phyloP scores from a whole-genome alignment of 2,797 vertebrate species.

The Gadopsis bispinosus region DNA sequence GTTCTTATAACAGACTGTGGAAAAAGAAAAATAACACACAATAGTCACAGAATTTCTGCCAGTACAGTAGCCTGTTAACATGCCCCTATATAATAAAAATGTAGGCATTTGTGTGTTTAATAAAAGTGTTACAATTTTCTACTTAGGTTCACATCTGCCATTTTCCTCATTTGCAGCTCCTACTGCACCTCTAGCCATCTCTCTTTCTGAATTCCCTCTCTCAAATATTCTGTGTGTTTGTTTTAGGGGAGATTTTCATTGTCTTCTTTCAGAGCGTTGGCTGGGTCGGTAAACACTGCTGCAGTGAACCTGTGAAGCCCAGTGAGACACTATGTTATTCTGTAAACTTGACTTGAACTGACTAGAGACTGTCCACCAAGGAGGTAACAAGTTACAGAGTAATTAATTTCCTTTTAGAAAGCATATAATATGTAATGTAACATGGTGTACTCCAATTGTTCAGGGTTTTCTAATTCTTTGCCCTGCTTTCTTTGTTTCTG shows the following conservation, averaged over 20 bases:
- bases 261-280: not conserved
- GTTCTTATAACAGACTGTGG: no score
- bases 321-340: not conserved
- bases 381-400: not conserved
- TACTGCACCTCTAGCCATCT: not conserved
- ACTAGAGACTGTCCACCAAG: not conserved
- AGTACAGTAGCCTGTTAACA: not conserved
- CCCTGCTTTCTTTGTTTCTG: constrained; percentile 50
- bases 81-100: not conserved
- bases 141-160: not conserved
- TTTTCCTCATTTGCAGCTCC: constrained; percentile 19
- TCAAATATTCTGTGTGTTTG: not conserved
- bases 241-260: not conserved
- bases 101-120: not conserved
- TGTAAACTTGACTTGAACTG: constrained; percentile 8
- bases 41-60: not conserved
- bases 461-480: constrained; percentile 18
- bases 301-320: not conserved
- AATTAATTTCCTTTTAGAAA: constrained; percentile 26
- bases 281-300: not conserved
- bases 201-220: not conserved
- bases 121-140: not conserved
- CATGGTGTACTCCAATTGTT: constrained; percentile 10
- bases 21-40: not conserved
- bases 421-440: constrained; percentile 30